These are phyloP conservation scores for Spilarctia lutea DNA, from an alignment of 2,888 invertebrate species.

Conservation along the genomic window DNA sequence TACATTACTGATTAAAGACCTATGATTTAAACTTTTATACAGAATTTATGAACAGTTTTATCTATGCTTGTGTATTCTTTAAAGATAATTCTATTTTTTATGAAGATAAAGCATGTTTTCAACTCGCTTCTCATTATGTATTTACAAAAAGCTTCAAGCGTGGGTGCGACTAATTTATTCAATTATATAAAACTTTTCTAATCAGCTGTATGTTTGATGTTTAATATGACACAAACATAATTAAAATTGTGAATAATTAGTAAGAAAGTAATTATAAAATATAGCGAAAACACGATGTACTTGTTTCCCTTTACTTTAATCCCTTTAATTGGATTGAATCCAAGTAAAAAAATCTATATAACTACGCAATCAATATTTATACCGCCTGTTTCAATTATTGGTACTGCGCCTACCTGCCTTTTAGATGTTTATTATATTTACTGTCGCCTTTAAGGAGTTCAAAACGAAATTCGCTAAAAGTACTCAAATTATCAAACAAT, in stretches of 20 bases:
- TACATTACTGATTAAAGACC: conserved; percentile 43
- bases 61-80: background rate
- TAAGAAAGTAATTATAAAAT: background rate
- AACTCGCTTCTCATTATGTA: background rate
- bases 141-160: background rate
- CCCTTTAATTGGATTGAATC: too few relatives aligned
- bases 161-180: background rate
- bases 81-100: background rate
- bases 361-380: too few relatives aligned
- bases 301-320: too few relatives aligned
- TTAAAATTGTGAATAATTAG: background rate
- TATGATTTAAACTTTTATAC: conserved; percentile 24
- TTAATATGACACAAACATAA: background rate
- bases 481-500: too few relatives aligned
- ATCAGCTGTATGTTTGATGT: background rate
- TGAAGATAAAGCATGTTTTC: background rate
- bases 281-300: background rate
- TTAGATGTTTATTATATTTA: too few relatives aligned
- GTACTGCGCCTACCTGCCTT: too few relatives aligned
- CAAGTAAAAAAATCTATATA: too few relatives aligned
- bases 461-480: too few relatives aligned
- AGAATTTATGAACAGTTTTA: background rate
- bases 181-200: background rate
- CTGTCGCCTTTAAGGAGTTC: too few relatives aligned
- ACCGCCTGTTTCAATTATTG: too few relatives aligned